Conservation (phyloP, 2,797 vertebrate species). For the Microhierax caerulescens region DNA sequence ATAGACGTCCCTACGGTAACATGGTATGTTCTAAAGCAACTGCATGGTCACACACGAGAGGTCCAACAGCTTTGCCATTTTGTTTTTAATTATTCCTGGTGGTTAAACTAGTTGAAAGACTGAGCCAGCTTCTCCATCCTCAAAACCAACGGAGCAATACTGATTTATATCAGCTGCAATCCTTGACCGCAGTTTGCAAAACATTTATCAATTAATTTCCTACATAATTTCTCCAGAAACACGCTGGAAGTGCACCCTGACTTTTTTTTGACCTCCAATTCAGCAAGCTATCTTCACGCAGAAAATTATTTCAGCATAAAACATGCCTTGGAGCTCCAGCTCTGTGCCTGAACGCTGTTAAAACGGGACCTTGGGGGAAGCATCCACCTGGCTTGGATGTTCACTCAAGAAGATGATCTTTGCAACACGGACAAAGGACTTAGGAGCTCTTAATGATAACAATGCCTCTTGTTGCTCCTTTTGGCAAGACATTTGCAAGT, state of each 20-base stretch:
- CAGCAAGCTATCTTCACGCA: background rate
- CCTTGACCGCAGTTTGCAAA: background rate
- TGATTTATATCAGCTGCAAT: background rate
- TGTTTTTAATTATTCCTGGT: background rate
- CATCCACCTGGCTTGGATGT: background rate
- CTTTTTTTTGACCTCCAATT: background rate
- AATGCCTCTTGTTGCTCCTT: background rate
- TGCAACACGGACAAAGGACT: rapidly evolving
- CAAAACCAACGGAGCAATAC: background rate
- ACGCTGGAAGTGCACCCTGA: background rate
- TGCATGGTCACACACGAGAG: rapidly evolving
- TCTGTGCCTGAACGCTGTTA: background rate
- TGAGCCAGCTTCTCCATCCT: background rate
- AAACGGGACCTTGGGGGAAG: background rate
- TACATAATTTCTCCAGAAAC: background rate
- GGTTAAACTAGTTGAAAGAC: background rate
- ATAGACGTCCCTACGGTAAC: background rate
- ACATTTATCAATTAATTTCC: background rate
- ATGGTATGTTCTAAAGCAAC: background rate
- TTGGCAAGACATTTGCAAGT: background rate
- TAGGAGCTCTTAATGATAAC: background rate
- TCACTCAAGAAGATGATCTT: background rate
- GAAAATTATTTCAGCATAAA: background rate
- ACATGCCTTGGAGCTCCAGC: background rate
- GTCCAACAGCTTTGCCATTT: background rate